Conservation (phyloP, 1,140 invertebrate genomes). For the Harlomillsia oculata region DNA sequence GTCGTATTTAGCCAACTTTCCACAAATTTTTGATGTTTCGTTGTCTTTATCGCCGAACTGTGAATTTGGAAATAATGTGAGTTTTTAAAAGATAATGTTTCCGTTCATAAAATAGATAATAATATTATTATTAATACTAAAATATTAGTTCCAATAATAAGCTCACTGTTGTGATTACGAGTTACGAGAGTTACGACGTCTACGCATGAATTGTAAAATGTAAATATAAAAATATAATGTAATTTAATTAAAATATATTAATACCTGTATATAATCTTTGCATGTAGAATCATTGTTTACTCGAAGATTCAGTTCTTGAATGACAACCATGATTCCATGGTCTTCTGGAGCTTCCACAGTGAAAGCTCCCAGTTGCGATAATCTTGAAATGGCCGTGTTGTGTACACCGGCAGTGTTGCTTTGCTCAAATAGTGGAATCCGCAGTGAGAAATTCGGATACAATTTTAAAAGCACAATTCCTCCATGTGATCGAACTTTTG, state of each 20-base stretch:
- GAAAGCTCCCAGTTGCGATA: neutral
- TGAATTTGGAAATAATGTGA: neutral
- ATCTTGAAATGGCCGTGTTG: neutral
- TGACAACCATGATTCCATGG: slow-evolving; percentile 13
- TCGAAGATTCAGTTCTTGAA: slow-evolving; percentile 9
- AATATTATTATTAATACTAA: neutral
- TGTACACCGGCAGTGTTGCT: neutral
- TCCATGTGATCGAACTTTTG: too few species aligned
- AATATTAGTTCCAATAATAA: neutral
- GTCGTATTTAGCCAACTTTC: neutral
- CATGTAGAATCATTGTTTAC: neutral
- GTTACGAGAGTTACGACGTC: neutral
- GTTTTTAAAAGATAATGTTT: neutral
- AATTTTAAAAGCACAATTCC: too few species aligned
- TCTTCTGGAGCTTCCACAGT: slow-evolving; percentile 16
- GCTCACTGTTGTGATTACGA: neutral
- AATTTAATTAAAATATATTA: neutral
- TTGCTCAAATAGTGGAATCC: too few species aligned
- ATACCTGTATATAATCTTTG: slow-evolving; percentile 1
- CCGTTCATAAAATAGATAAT: neutral
- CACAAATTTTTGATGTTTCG: neutral
- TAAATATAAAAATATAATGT: neutral
- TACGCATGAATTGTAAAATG: neutral
- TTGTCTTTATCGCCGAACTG: neutral
- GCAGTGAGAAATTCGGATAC: too few species aligned